Evolutionary conservation across 2,888 invertebrate species (phyloP), one percentile per base, ranked within the genome.

Genomic region (Standfussiana lucernea): DNA sequence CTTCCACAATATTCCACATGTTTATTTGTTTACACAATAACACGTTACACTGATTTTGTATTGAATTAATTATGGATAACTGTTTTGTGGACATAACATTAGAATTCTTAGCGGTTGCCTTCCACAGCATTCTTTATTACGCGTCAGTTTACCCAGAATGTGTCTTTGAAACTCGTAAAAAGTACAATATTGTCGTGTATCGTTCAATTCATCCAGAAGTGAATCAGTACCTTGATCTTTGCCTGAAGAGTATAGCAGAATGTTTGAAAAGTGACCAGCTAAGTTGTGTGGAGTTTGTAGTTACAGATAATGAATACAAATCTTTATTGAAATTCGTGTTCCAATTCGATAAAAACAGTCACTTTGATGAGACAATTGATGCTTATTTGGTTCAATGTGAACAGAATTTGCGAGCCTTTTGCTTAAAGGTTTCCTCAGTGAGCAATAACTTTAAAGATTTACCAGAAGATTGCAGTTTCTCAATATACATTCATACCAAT

Each of bases 101-200:
- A 74, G 98, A 98, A 93, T 98, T 98, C 91, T 91, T 98, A 42
- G 97, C 97, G 89, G 97, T 98, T 40, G 97, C 97, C 1, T 97
- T 98, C 80, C 97, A 98, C 89, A 97, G 95, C 75, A 97, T 98
- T 75, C 90, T 98, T 10, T 97, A 97, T 88, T 93, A 96, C 75
- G 92, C 97, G 73, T 97, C 97, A 84, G 92, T 98, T 64, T 98
- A 98, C 92, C 98, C 98, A 2, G 94, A 95, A 77, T 97, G 96
- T 88, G 97, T 98, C 87, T 98, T 98, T 91, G 96, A 96, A 79
- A 95, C 94, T 24, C 97, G 97, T 89, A 97, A 97, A 89, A 97
- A 98, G 86, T 98, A 98, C 90, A 97, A 97, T 67, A 94, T 97
- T 13, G 96, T 97, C 4, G 97, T 98, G 0, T 94, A 97, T 88